Base-by-base conservation (phyloP, 1,140 invertebrate species). In the Drosophila lacteicornis region DNA sequence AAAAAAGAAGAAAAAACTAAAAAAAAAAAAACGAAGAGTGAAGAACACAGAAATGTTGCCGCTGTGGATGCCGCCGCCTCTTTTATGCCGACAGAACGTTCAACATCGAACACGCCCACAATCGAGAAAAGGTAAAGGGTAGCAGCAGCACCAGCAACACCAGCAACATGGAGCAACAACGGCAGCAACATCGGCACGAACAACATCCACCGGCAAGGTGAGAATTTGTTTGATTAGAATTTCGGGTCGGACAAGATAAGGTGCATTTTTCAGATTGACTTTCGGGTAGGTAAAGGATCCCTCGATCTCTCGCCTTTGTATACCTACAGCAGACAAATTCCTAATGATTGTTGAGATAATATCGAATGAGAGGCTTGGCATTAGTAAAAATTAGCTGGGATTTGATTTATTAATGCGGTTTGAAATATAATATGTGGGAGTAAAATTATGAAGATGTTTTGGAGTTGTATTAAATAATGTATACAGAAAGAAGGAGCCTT, bases 141-240 rank as follows among this genome's bases (percentile, higher is more conserved):
- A 87, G 73, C 49, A 84, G 13, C 36, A 59, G 17, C 57, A 66
- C n/a, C 56, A 46, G 45, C 62, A 65, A 45, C 57, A 74, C 36
- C 63, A 50, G 42, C 51, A 51, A 46, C 67, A 74, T 22, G 51
- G 0, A 15, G 15, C 45, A 73, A 27, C 38, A 66, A 46, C 61
- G 51, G 22, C 40, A 57, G 38, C 42, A 71, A 60, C 53, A 60
- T 25, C 19, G n/a, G n/a, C 22, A 56, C 40, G 25, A 43, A 38
- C 40, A 46, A 46, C 43, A 73, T 19, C 61, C 40, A 66, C 49
- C 49, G 51, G 40, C 61, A 60, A 91, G 88, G 87, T 91, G 87
- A 91, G 87, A 91, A 91, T 91, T 88, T 91, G 83, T 84, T 87
- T 91, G 87, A 91, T 91, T 91, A 85, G 86, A 82, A 82, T 79